Evolutionary conservation across 2,888 invertebrate species (phyloP).

Genomic region (Andrena chrysosceles): DNA sequence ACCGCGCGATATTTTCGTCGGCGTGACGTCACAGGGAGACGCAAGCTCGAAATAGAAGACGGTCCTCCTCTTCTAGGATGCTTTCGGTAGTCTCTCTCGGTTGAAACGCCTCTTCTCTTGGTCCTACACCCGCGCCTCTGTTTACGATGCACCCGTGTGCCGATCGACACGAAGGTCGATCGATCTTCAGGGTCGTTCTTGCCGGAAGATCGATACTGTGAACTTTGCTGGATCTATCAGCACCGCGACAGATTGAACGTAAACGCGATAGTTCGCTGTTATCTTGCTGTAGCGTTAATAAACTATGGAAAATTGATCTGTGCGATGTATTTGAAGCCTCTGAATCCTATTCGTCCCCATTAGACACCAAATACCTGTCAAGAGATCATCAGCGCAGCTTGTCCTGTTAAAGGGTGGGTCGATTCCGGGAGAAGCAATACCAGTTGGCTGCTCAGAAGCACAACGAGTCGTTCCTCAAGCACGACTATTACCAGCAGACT

Average conservation of each 20-base stretch:
- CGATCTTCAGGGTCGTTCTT: conserved; percentile 55
- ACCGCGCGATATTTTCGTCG: conserved; percentile 82
- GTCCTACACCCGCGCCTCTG: conserved; percentile 68
- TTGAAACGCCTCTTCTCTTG: conserved; percentile 57
- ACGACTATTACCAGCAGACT: conserved; percentile 75
- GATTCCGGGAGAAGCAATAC: conserved; percentile 78
- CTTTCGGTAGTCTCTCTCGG: conserved; percentile 54
- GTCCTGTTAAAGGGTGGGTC: conserved; percentile 75
- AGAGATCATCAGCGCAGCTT: conserved; percentile 38
- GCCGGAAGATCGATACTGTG: background rate
- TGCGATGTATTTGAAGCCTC: background rate
- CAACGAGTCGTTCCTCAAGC: conserved; percentile 76
- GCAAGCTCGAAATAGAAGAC: conserved; percentile 81
- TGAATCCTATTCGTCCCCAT: background rate
- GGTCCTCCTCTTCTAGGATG: conserved; percentile 74
- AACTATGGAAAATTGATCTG: background rate
- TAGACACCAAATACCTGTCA: conserved; percentile 2
- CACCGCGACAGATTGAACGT: background rate
- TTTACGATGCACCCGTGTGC: conserved; percentile 66
- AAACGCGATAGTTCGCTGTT: background rate
- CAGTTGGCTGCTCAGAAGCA: conserved; percentile 81
- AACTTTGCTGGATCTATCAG: background rate
- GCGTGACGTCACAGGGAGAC: conserved; percentile 81
- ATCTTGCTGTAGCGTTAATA: background rate
- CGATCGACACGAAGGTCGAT: conserved; percentile 68